These are phyloP conservation scores for Deroplatys truncata DNA, from an alignment of 2,888 invertebrate species.

Conservation along the genomic window DNA sequence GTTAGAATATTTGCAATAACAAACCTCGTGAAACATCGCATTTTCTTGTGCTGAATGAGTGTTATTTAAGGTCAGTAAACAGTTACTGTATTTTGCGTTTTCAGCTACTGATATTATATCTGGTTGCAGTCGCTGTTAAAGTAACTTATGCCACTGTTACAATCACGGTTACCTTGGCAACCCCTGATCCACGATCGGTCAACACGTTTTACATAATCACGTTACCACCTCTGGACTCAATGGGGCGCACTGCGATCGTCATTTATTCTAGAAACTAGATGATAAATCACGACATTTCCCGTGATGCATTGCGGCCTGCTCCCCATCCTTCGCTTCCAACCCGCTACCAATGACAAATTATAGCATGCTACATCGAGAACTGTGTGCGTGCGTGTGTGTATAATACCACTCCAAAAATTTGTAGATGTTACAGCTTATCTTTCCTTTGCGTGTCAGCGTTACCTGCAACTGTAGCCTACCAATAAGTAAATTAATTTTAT, in stretches of 20 bases:
- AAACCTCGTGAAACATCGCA: too few relatives aligned
- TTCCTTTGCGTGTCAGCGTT: not conserved
- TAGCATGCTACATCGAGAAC: not conserved
- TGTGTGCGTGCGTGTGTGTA: too few relatives aligned
- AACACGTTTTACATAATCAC: conserved; percentile 17
- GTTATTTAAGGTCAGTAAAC: too few relatives aligned
- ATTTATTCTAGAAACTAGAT: conserved; percentile 18
- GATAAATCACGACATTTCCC: conserved; percentile 8
- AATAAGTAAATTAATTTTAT: too few relatives aligned
- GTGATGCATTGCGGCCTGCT: conserved; percentile 1
- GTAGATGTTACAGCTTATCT: not conserved
- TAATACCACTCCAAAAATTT: not conserved
- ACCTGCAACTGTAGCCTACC: too few relatives aligned
- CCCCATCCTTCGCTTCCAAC: not conserved
- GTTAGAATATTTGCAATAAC: too few relatives aligned
- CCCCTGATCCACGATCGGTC: conserved; percentile 12
- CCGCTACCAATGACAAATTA: conserved; percentile 7
- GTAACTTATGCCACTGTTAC: not conserved
- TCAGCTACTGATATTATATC: too few relatives aligned
- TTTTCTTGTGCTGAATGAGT: too few relatives aligned
- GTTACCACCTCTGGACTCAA: conserved; percentile 9
- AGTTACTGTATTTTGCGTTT: too few relatives aligned
- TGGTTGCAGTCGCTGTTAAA: too few relatives aligned
- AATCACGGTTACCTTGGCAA: not conserved
- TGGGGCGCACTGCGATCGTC: conserved; percentile 14